Conservation (phyloP, 2,888 invertebrate species). For the Patella depressa region DNA sequence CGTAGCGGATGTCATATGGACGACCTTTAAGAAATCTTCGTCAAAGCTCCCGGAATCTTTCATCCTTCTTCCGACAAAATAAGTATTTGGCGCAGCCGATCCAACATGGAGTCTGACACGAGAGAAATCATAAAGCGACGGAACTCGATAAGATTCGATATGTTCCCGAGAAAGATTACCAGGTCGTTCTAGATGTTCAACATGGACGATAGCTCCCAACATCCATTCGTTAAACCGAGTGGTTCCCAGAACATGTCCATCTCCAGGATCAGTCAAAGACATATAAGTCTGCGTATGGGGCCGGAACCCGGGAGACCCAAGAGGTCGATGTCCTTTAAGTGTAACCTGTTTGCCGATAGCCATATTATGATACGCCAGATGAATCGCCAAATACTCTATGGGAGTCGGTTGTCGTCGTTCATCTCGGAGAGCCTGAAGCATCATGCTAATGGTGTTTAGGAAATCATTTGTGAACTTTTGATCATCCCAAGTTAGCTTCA, state of each 20-base stretch:
- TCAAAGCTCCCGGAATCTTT: slow-evolving; percentile 52
- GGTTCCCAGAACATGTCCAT: slow-evolving; percentile 52
- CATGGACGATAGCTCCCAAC: slow-evolving; percentile 52
- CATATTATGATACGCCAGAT: slow-evolving; percentile 36
- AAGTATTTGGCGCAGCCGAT: slow-evolving; percentile 49
- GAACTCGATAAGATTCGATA: slow-evolving; percentile 51
- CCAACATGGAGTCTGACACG: slow-evolving; percentile 51
- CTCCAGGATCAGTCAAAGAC: slow-evolving; percentile 53
- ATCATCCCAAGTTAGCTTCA: slow-evolving; percentile 37
- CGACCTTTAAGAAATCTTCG: slow-evolving; percentile 50
- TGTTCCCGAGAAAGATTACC: slow-evolving; percentile 42
- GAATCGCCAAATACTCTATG: slow-evolving; percentile 39
- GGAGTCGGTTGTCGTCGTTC: slow-evolving; percentile 40
- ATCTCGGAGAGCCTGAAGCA: slow-evolving; percentile 36
- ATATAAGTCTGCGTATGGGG: slow-evolving; percentile 52
- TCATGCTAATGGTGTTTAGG: slow-evolving; percentile 28
- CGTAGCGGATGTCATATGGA: slow-evolving; percentile 50
- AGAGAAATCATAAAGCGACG: slow-evolving; percentile 48
- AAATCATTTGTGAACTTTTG: slow-evolving; percentile 25
- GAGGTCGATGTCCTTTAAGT: slow-evolving; percentile 22
- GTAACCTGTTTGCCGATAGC: slow-evolving; percentile 30
- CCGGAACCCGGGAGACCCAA: slow-evolving; percentile 51
- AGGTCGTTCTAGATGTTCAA: slow-evolving; percentile 53
- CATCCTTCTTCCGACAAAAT: slow-evolving; percentile 48
- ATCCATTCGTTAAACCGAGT: slow-evolving; percentile 51